These are phyloP conservation scores for Calyptommatus sinebrachiatus DNA, from an alignment of 2,113 vertebrate genomes.

Conservation along the genomic window DNA sequence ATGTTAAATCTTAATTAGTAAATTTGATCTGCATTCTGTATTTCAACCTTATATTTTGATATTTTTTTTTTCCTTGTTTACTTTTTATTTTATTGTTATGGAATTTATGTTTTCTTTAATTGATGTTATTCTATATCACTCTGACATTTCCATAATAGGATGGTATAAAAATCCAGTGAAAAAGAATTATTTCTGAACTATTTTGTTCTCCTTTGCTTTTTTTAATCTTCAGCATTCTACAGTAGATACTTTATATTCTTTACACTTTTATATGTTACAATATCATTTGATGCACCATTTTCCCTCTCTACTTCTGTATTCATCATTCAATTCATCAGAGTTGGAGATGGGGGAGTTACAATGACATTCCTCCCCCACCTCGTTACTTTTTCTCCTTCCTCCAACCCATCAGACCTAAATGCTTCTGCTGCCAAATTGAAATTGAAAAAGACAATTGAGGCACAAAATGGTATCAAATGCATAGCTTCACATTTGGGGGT, in stretches of 20 bases:
- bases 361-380: not conserved
- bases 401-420: not conserved
- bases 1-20: no score
- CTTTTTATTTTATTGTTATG: no score
- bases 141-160: no score
- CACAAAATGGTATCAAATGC: not conserved
- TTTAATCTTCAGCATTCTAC: not conserved
- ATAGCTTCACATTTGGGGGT: not conserved
- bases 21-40: no score
- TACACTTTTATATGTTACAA: not conserved
- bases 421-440: not conserved
- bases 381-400: no score
- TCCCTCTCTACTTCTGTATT: not conserved
- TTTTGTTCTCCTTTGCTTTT: not conserved
- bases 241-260: not conserved
- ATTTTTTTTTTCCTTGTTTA: no score
- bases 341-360: not conserved
- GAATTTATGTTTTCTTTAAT: no score
- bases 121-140: no score
- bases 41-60: no score
- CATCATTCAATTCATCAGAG: not conserved
- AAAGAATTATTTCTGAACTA: no score
- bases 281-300: not conserved
- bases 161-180: no score
- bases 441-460: not conserved